Evolutionary conservation across 2,113 vertebrate genomes (phyloP).

Genomic region (Acanthochromis polyacanthus): DNA sequence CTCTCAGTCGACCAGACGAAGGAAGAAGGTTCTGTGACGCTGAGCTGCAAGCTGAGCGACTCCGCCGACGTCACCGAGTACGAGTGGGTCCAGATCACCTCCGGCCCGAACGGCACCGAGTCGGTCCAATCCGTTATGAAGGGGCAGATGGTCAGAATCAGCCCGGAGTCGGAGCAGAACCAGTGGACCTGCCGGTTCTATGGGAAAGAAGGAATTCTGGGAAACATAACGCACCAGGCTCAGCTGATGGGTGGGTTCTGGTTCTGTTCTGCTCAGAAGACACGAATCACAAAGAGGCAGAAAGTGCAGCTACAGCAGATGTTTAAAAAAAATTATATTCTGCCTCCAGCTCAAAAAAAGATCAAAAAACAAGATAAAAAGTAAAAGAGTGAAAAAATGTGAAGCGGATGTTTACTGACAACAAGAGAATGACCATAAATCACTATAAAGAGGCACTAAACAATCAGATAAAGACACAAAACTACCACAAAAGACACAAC

Average conservation of each 20-base stretch:
- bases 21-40: constrained; percentile 15
- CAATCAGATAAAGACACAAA: no score
- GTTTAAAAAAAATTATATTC: no score
- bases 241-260: constrained; percentile 69
- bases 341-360: no score
- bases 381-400: no score
- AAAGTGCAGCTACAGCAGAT: no score
- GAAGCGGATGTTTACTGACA: no score
- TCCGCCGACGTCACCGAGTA: constrained; percentile 66
- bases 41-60: constrained; percentile 80
- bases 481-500: no score
- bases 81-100: constrained; percentile 75
- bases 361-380: no score
- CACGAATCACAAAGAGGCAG: no score
- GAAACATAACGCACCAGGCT: constrained; percentile 73
- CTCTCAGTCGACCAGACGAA: constrained; percentile 64
- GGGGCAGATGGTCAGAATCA: constrained; percentile 56
- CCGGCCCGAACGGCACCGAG: constrained; percentile 55
- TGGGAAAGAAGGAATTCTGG: constrained; percentile 69
- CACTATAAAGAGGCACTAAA: no score
- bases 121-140: constrained; percentile 35
- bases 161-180: constrained; percentile 22
- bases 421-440: no score
- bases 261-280: not conserved
- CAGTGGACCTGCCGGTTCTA: constrained; percentile 78